Evolutionary conservation across 1,140 invertebrate genomes (phyloP).

Genomic region (Panonychus citri): DNA sequence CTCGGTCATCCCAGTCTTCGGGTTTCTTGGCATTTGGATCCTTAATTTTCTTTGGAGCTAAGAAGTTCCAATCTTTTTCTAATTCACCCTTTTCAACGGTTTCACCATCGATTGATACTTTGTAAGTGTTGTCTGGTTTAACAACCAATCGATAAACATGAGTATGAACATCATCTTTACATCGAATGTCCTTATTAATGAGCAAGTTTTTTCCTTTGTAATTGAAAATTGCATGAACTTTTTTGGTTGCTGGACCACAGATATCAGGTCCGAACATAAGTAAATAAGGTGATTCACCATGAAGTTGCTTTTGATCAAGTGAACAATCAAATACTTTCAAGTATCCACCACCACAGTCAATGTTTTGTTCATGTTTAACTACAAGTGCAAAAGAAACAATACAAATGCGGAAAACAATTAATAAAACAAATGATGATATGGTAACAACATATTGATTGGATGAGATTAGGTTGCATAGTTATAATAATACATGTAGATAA

Average conservation of each 20-base stretch:
- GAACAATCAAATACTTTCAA: conserved; percentile 81
- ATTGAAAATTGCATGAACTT: conserved; percentile 96
- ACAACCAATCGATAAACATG: conserved; percentile 92
- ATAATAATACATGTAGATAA: too few species aligned
- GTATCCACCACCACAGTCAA: conserved; percentile 98
- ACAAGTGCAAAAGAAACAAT: background rate
- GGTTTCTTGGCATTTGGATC: conserved; percentile 84
- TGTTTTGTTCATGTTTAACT: conserved; percentile 98
- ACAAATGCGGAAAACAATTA: too few species aligned
- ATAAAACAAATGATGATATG: too few species aligned
- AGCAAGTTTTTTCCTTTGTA: conserved; percentile 95
- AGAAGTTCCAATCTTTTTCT: conserved; percentile 91
- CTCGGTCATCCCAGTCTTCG: conserved; percentile 79
- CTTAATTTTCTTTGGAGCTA: conserved; percentile 85
- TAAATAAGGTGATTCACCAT: conserved; percentile 82
- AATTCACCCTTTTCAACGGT: conserved; percentile 81
- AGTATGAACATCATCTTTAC: conserved; percentile 84
- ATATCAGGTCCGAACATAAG: conserved; percentile 74
- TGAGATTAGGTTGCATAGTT: too few species aligned
- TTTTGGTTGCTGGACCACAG: conserved; percentile 79
- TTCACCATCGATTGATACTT: conserved; percentile 93
- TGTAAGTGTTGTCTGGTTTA: conserved; percentile 85
- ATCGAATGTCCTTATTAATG: conserved; percentile 63
- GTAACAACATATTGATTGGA: too few species aligned
- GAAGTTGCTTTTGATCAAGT: conserved; percentile 70